phyloP scores from a whole-genome alignment of 2,888 invertebrate genomes.

The Pardosa pseudoannulata region DNA sequence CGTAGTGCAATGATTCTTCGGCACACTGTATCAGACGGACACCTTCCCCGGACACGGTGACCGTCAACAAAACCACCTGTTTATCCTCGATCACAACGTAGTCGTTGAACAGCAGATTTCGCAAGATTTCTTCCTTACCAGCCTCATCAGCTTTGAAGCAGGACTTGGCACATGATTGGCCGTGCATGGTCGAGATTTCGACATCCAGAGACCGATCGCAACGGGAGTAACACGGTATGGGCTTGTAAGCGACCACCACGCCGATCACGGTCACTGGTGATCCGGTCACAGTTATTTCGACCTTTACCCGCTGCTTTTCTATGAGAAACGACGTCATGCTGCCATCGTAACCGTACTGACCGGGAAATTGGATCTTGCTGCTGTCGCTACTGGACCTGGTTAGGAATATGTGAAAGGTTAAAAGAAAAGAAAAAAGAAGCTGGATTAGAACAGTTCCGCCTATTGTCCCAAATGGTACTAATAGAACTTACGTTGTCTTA shows the following conservation, averaged over 20 bases:
- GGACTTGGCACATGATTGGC: slow-evolving; percentile 6
- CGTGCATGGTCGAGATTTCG: slow-evolving; percentile 23
- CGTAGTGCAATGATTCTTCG: not conserved
- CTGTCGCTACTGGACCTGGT: slow-evolving; percentile 37
- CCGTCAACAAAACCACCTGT: slow-evolving; percentile 21
- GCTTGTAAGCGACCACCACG: slow-evolving; percentile 24
- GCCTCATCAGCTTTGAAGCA: not conserved
- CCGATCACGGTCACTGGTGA: slow-evolving; percentile 37
- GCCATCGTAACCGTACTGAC: slow-evolving; percentile 42
- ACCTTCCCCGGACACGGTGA: slow-evolving; percentile 30
- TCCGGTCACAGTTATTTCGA: slow-evolving; percentile 23
- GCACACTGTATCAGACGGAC: slow-evolving; percentile 37
- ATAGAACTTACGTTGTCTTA: too few species aligned
- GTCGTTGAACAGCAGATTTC: slow-evolving; percentile 37
- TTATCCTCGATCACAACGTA: slow-evolving; percentile 34
- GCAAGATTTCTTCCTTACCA: not conserved
- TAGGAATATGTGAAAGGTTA: too few species aligned
- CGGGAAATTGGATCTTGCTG: slow-evolving; percentile 36
- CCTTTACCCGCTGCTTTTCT: not conserved
- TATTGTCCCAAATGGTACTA: too few species aligned
- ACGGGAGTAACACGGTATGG: slow-evolving; percentile 52
- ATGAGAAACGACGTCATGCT: slow-evolving; percentile 20
- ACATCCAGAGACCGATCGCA: slow-evolving; percentile 26
- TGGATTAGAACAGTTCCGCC: too few species aligned
- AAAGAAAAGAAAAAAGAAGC: too few species aligned